Base-by-base conservation (phyloP, 1,140 invertebrate species). In the Zophobas morio region DNA sequence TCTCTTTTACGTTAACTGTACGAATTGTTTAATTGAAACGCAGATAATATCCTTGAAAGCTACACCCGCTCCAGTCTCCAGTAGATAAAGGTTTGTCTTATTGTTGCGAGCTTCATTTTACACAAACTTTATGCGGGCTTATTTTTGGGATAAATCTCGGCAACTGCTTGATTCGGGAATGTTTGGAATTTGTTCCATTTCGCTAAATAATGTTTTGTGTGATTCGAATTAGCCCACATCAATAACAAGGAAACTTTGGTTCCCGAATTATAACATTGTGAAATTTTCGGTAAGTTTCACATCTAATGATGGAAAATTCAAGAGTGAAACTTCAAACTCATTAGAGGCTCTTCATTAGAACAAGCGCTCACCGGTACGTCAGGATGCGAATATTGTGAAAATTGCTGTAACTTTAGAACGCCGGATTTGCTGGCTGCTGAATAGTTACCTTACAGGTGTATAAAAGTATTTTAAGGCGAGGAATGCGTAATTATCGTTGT, bases 301-400 rank as follows among this genome's bases (percentile, higher is more conserved):
- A 32, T 42, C 37, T 40, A 66, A 66, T 66, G 35, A 66, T 66
- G 39, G 37, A 46, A 40, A 63, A 66, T 66, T 46, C 37, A n/a
- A n/a, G 60, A 66, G 37, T 35, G 34, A 60, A 60, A 60, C 56
- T 66, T 39, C n/a, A 42, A 42, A 66, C 60, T 66, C 37, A 66
- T 66, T 66, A 66, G 37, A 66, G 60, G 5, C 37, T 66, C 37
- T 66, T 66, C 60, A 66, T 63, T 39, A 63, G 37, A 40, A 63
- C 57, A 39, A 40, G 6, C 33, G 3, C 6, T 8, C 35, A 63
- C 20, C 1, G 36, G 36, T 63, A 66, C 60, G 33, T 20, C 39
- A 42, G 1, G 54, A 66, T 0, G 5, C 35, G 6, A 63, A 36
- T 34, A 63, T 4, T 39, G n/a, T n/a, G 4, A 51, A 51, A 46